phyloP scores from a whole-genome alignment of 2,113 vertebrate genomes.

The Plotosus lineatus region DNA sequence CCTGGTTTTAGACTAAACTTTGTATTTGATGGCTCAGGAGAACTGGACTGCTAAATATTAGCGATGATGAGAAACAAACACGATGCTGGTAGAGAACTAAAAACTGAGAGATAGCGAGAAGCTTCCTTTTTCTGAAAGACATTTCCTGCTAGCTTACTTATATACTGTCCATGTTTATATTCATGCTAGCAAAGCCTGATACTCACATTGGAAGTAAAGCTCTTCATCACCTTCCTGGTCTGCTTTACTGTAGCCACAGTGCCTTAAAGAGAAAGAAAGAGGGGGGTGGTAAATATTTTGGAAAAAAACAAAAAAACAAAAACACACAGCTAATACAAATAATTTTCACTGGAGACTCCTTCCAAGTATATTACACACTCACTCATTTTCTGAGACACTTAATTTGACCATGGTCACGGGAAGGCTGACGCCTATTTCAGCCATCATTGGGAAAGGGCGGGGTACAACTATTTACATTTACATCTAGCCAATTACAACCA shows the following conservation, averaged over 20 bases:
- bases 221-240: conserved; percentile 99
- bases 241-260: conserved; percentile 98
- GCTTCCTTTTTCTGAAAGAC: background rate
- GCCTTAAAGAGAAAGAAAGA: conserved; percentile 68
- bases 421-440: too few relatives aligned
- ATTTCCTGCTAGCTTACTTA: background rate
- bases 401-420: too few relatives aligned
- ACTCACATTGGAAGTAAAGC: conserved; percentile 99
- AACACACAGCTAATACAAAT: background rate
- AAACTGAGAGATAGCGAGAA: background rate
- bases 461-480: too few relatives aligned
- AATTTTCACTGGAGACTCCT: background rate
- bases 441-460: too few relatives aligned
- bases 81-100: background rate
- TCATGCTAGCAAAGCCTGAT: conserved; percentile 66
- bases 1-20: too few relatives aligned
- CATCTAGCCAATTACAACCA: too few relatives aligned
- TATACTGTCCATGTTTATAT: background rate
- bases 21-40: too few relatives aligned
- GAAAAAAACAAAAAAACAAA: too few relatives aligned
- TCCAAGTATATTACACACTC: background rate
- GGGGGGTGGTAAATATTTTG: background rate
- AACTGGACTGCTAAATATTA: background rate
- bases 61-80: background rate
- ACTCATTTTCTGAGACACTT: too few relatives aligned